These are phyloP conservation scores for Prostheceraeus crozeri DNA, from an alignment of 2,888 invertebrate genomes.

Conservation along the genomic window DNA sequence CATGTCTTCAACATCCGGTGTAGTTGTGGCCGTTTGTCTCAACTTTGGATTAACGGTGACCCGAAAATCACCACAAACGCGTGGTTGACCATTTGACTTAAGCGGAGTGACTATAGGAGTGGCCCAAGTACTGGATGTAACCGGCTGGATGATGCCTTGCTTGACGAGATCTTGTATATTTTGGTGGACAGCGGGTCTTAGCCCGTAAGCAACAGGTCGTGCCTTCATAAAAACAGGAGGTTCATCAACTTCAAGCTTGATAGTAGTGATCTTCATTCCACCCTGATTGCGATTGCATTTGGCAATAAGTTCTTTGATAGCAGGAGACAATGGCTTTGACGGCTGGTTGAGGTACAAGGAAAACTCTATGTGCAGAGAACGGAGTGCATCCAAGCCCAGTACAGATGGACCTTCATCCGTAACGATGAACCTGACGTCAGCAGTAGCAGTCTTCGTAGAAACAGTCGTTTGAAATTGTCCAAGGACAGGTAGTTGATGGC, in stretches of 20 bases:
- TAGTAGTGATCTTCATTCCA: conserved; percentile 11
- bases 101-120: conserved; percentile 22
- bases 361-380: conserved; percentile 1
- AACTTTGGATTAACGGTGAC: conserved; percentile 21
- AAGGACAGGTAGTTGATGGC: conserved; percentile 3
- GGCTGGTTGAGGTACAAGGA: too few species aligned
- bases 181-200: conserved; percentile 4
- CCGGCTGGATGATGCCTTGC: conserved; percentile 5
- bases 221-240: background rate
- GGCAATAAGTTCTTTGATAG: too few species aligned
- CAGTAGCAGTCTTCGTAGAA: background rate
- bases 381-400: conserved; percentile 5
- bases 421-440: conserved; percentile 3
- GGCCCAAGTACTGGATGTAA: conserved; percentile 3
- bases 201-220: conserved; percentile 8
- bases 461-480: background rate
- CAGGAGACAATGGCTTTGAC: too few species aligned
- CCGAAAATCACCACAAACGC: conserved; percentile 19
- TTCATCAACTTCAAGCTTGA: conserved; percentile 4
- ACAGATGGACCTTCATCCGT: conserved; percentile 23
- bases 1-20: conserved; percentile 29
- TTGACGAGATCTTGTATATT: conserved; percentile 6
- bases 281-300: background rate
- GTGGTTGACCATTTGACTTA: background rate
- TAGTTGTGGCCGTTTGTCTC: conserved; percentile 3